Evolutionary conservation across 2,113 vertebrate genomes (phyloP).

Genomic region (Chaetorhynchus papuensis): DNA sequence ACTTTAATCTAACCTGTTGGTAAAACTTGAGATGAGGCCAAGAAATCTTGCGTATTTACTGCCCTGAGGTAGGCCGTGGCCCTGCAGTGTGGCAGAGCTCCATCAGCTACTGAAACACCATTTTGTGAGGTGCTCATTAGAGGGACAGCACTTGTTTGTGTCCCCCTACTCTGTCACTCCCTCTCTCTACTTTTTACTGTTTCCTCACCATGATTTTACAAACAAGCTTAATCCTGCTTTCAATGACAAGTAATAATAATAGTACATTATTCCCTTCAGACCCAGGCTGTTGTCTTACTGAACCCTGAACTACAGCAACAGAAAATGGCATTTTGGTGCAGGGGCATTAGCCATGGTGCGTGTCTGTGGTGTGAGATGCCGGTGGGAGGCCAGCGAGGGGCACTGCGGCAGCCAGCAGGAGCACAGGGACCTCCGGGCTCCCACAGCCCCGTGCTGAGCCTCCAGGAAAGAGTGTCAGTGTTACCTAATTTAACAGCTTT

Average conservation of each 20-base stretch:
- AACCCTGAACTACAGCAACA: background rate
- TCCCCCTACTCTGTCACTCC: background rate
- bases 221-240: background rate
- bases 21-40: slow-evolving; percentile 18
- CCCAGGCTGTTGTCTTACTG: background rate
- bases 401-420: background rate
- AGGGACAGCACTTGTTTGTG: background rate
- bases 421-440: background rate
- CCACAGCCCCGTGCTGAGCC: background rate
- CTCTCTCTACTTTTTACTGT: background rate
- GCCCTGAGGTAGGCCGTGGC: background rate
- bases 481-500: slow-evolving; percentile 23
- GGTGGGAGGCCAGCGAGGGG: background rate
- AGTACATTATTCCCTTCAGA: background rate
- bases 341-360: background rate
- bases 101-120: background rate
- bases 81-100: fast-evolving
- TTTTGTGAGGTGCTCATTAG: background rate
- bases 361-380: background rate
- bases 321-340: background rate
- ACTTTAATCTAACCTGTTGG: background rate
- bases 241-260: background rate
- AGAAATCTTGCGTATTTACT: background rate
- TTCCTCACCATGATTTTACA: background rate
- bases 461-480: background rate